phyloP scores from a whole-genome alignment of 2,113 vertebrate species.

The Bolborhynchus lineola region DNA sequence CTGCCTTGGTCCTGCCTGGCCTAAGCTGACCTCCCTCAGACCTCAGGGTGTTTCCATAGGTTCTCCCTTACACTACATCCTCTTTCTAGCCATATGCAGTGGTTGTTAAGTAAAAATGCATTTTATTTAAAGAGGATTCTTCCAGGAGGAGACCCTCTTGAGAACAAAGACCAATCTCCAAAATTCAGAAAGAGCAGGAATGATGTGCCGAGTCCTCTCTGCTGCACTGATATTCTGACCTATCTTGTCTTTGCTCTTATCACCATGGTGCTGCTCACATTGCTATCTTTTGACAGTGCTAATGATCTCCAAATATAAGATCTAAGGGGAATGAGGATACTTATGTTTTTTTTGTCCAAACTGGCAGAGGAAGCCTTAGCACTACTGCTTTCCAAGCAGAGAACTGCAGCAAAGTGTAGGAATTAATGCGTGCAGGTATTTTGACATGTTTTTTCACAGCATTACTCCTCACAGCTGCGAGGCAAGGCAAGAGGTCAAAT shows the following conservation, averaged over 20 bases:
- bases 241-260: not conserved
- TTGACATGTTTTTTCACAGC: not conserved
- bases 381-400: not conserved
- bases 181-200: not conserved
- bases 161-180: not conserved
- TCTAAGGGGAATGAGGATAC: not conserved
- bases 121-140: not conserved
- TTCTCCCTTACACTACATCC: not conserved
- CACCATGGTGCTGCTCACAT: not conserved
- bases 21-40: not conserved
- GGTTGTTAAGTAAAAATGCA: not conserved
- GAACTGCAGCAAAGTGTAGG: not conserved
- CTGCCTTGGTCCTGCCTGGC: not conserved
- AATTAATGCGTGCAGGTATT: not conserved
- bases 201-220: not conserved
- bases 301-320: not conserved
- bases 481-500: not conserved
- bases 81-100: not conserved
- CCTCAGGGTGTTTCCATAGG: not conserved
- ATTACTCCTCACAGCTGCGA: not conserved
- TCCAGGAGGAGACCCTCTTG: not conserved
- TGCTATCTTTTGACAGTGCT: not conserved
- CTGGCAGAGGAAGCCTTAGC: not conserved
- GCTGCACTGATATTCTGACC: not conserved
- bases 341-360: not conserved